A percentile compares a stretch with the other conserved stretches of the same genome.
These are phyloP conservation scores for Andrena hattorfiana DNA, from an alignment of 2,888 invertebrate genomes.

Conservation along the genomic window DNA sequence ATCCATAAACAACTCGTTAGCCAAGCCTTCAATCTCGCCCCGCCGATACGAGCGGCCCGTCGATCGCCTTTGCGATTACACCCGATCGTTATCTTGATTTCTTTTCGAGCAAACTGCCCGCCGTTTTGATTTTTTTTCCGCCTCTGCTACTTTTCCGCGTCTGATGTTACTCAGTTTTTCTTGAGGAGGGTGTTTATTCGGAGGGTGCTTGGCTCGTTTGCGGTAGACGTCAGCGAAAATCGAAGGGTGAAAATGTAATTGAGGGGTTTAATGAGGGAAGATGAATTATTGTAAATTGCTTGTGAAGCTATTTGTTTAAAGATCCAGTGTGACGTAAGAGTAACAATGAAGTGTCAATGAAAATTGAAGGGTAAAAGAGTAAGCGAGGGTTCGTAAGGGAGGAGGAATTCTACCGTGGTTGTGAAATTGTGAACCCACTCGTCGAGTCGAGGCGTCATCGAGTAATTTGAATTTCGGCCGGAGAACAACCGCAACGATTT, in stretches of 20 bases:
- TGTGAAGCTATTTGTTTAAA: no score
- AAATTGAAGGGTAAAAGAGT: background rate
- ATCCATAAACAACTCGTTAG: slow-evolving; percentile 84
- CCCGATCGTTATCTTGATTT: slow-evolving; percentile 71
- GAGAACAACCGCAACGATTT: slow-evolving; percentile 62
- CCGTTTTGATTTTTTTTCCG: slow-evolving; percentile 42
- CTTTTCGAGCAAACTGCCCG: slow-evolving; percentile 58
- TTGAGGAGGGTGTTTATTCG: no score
- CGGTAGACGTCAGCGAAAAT: no score
- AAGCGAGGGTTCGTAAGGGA: background rate
- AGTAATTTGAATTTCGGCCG: slow-evolving; percentile 26
- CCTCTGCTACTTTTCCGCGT: background rate
- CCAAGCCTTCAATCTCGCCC: slow-evolving; percentile 82
- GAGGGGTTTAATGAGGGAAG: no score
- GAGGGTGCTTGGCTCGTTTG: no score
- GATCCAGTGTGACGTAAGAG: background rate
- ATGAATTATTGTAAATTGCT: no score
- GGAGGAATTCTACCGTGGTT: background rate
- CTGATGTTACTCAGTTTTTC: no score
- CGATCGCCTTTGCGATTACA: slow-evolving; percentile 72
- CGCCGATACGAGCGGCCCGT: slow-evolving; percentile 70
- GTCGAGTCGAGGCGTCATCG: slow-evolving; percentile 1
- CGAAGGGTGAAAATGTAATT: no score
- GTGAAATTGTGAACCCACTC: background rate
- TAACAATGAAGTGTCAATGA: background rate